Conservation (phyloP, 30 jellyfish, hydroid and myxozoan genomes). For the Aurelia sp. region DNA sequence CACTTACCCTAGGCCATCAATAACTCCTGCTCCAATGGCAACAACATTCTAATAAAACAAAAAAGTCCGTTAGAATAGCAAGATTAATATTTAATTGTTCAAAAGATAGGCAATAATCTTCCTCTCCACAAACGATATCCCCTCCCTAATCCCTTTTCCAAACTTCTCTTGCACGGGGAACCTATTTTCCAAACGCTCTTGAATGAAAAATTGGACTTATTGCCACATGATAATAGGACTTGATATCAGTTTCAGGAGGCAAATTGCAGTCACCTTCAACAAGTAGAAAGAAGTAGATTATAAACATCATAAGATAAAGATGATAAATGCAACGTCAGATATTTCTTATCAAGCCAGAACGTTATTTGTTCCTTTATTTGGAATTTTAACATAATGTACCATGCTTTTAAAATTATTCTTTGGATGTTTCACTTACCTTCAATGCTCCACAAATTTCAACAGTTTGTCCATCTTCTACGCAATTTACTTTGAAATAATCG, state of each 20-base stretch:
- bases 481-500: slow-evolving; percentile 80
- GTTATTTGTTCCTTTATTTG: too few species aligned
- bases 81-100: not conserved
- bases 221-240: too few species aligned
- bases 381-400: too few species aligned
- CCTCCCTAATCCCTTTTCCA: not conserved
- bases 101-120: too few species aligned
- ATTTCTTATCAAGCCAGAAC: too few species aligned
- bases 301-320: too few species aligned
- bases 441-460: slow-evolving; percentile 98
- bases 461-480: slow-evolving; percentile 85
- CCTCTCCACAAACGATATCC: not conserved
- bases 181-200: too few species aligned
- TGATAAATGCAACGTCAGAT: not conserved
- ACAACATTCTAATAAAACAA: slow-evolving; percentile 79
- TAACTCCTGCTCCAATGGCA: slow-evolving; percentile 93
- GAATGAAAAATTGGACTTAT: too few species aligned
- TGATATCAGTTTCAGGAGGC: too few species aligned
- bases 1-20: slow-evolving; percentile 94
- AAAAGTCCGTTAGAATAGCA: not conserved
- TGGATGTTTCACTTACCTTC: slow-evolving; percentile 45
- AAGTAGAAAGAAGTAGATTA: too few species aligned
- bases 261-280: too few species aligned
- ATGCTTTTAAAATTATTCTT: not conserved
- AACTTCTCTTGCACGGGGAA: not conserved